phyloP scores from a whole-genome alignment of 2,113 vertebrate genomes.

The Aix galericulata region DNA sequence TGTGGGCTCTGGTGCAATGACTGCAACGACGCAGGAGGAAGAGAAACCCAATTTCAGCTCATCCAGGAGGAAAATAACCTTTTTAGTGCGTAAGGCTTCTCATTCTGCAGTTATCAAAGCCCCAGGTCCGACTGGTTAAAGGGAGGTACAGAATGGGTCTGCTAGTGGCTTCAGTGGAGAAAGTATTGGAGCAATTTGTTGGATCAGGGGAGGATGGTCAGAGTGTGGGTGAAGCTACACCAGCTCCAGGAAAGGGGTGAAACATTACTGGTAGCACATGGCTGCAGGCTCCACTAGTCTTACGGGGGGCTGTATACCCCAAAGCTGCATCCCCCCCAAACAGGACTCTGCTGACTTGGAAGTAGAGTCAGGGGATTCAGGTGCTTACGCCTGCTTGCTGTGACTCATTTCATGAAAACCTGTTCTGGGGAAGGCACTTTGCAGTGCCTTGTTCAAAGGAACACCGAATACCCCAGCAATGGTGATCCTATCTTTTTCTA shows the following conservation, averaged over 20 bases:
- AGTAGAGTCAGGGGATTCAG: neutral
- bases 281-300: neutral
- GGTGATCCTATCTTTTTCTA: neutral
- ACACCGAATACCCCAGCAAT: neutral
- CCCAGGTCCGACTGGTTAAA: neutral
- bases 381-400: neutral
- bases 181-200: neutral
- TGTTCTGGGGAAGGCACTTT: neutral
- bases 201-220: neutral
- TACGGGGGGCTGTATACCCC: neutral
- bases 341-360: neutral
- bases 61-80: neutral
- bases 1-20: neutral
- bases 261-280: neutral
- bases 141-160: neutral
- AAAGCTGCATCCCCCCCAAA: neutral
- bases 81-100: neutral
- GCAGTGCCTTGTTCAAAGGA: neutral
- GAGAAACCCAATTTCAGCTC: neutral
- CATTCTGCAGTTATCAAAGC: neutral
- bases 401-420: neutral
- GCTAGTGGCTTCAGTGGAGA: neutral
- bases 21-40: fast-evolving
- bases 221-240: neutral
- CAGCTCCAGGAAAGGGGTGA: neutral